Percentiles rank a stretch among this genome's conserved stretches.
Evolutionary conservation across 2,888 invertebrate species (phyloP).

Genomic region (Epinotia bilunana): DNA sequence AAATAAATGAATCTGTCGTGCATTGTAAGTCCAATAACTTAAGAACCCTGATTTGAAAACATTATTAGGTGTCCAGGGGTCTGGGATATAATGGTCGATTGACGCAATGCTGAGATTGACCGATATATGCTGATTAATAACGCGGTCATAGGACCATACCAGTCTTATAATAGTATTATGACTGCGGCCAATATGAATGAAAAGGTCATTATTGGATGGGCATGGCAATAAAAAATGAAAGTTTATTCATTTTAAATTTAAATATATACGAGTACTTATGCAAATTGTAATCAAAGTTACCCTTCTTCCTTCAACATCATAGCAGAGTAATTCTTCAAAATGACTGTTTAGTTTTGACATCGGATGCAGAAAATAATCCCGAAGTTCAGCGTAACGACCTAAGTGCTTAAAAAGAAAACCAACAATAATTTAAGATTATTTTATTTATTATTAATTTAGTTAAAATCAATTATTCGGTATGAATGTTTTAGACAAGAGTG

Average conservation of each 20-base stretch:
- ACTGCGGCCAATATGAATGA: neutral
- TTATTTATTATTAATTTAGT: neutral
- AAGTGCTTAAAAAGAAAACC: conserved; percentile 63
- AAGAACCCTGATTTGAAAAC: neutral
- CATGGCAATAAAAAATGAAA: no score
- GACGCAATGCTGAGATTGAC: neutral
- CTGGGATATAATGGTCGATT: no score
- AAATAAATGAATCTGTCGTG: neutral
- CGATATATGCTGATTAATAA: neutral
- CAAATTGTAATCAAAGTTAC: conserved; percentile 53
- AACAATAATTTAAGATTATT: neutral
- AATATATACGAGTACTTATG: neutral
- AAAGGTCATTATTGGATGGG: neutral
- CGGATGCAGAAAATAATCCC: conserved; percentile 68
- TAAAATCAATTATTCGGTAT: no score
- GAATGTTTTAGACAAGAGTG: no score
- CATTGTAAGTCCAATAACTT: no score
- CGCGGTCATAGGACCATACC: no score
- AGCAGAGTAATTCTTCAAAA: conserved; percentile 75
- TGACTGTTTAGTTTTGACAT: conserved; percentile 68
- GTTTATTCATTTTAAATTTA: no score
- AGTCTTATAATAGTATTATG: no score
- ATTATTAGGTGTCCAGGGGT: no score
- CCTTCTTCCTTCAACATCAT: conserved; percentile 62
- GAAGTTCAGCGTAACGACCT: conserved; percentile 71